Percentiles rank a stretch among this genome's conserved stretches.
These are phyloP conservation scores for Luperina nickerlii DNA, from an alignment of 2,888 invertebrate species.

Conservation along the genomic window DNA sequence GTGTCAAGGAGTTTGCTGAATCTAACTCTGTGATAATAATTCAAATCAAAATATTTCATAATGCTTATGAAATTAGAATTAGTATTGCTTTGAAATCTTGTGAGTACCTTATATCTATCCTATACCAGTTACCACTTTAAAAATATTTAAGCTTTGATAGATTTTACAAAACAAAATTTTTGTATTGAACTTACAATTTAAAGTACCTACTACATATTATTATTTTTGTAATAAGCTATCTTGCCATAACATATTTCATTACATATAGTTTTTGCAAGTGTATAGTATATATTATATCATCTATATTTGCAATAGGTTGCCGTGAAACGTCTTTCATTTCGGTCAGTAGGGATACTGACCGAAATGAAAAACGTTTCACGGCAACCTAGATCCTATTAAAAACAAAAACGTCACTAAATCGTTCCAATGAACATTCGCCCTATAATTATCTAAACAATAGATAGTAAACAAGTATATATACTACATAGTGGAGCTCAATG, in stretches of 20 bases:
- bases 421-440: constrained; percentile 40
- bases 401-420: constrained; percentile 10
- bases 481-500: constrained; percentile 70
- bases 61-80: background rate
- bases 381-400: background rate
- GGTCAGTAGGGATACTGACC: too few species aligned
- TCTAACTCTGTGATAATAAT: background rate
- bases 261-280: background rate
- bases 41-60: background rate
- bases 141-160: background rate
- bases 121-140: background rate
- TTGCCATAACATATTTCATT: too few species aligned
- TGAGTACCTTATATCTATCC: background rate
- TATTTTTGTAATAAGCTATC: too few species aligned
- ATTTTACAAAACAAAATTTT: background rate
- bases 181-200: too few species aligned
- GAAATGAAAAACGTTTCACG: background rate
- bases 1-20: background rate
- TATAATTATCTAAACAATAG: constrained; percentile 43
- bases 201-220: too few species aligned
- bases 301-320: background rate
- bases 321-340: too few species aligned
- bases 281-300: background rate
- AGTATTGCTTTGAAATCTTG: background rate
- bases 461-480: constrained; percentile 31